Evolutionary conservation across 2,113 vertebrate species (phyloP).

Genomic region (Serinus canaria): DNA sequence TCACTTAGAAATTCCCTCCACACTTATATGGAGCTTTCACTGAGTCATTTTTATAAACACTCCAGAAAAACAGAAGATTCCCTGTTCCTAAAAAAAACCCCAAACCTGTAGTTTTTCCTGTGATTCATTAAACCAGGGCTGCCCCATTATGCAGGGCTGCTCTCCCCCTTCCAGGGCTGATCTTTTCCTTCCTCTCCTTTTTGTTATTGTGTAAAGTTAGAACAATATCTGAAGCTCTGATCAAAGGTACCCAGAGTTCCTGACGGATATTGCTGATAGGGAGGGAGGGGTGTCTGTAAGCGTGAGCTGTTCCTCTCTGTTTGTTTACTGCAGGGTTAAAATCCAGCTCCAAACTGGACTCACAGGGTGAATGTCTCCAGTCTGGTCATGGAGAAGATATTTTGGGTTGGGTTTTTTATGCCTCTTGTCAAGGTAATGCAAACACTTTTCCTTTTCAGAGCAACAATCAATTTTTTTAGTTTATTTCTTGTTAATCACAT

Average conservation of each 20-base stretch:
- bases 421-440: background rate
- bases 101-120: conserved; percentile 62
- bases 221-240: conserved; percentile 41
- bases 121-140: conserved; percentile 65
- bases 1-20: background rate
- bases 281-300: background rate
- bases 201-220: conserved; percentile 10
- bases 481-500: background rate
- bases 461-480: background rate
- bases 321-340: background rate
- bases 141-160: conserved; percentile 33
- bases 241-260: conserved; percentile 6
- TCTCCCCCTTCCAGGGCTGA: conserved; percentile 68
- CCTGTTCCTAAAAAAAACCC: background rate
- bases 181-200: conserved; percentile 75
- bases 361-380: background rate
- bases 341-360: background rate
- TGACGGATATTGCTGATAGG: background rate
- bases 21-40: background rate
- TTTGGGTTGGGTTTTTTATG: background rate
- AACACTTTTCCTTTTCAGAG: background rate
- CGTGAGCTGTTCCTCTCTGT: background rate
- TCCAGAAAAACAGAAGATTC: conserved; percentile 20
- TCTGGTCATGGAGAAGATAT: background rate
- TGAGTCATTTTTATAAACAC: background rate